A percentile compares a stretch with the other conserved stretches of the same genome.
These are phyloP conservation scores for Cylas formicarius DNA, from an alignment of 1,140 invertebrate genomes.

Conservation along the genomic window DNA sequence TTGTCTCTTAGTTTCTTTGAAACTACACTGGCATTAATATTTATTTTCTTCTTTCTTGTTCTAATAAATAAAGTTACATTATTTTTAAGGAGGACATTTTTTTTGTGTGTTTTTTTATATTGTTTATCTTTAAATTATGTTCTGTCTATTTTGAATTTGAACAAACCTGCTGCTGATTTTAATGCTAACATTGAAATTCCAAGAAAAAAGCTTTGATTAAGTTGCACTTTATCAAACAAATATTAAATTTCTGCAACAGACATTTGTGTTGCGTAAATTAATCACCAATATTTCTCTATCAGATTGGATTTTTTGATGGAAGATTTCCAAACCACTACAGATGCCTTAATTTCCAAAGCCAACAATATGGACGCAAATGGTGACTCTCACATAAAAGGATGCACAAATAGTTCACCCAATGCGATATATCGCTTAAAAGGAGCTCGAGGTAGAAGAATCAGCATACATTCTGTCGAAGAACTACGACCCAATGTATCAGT, in stretches of 20 bases:
- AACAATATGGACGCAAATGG: constrained; percentile 15
- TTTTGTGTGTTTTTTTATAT: too few relatives aligned
- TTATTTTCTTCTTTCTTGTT: too few relatives aligned
- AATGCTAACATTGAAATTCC: too few relatives aligned
- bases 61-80: too few relatives aligned
- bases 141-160: too few relatives aligned
- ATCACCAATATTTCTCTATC: constrained; percentile 28
- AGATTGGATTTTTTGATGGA: constrained; percentile 64
- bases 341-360: constrained; percentile 50
- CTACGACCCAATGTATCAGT: constrained; percentile 21
- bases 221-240: too few relatives aligned
- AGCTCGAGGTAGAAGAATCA: constrained; percentile 35
- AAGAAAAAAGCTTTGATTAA: too few relatives aligned
- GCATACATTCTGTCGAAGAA: constrained; percentile 35
- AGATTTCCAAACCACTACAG: constrained; percentile 62
- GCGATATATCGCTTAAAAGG: constrained; percentile 28
- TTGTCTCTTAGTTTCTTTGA: constrained; percentile 1
- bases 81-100: too few relatives aligned
- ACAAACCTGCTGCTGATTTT: too few relatives aligned
- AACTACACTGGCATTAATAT: background rate
- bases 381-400: too few relatives aligned
- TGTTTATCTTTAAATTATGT: too few relatives aligned
- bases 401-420: background rate
- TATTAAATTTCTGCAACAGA: constrained; percentile 51
- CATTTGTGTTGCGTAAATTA: constrained; percentile 33